A percentile compares a stretch with the other conserved stretches of the same genome.
These are phyloP conservation scores for Papilio helenus DNA, from an alignment of 1,140 invertebrate species.

Conservation along the genomic window DNA sequence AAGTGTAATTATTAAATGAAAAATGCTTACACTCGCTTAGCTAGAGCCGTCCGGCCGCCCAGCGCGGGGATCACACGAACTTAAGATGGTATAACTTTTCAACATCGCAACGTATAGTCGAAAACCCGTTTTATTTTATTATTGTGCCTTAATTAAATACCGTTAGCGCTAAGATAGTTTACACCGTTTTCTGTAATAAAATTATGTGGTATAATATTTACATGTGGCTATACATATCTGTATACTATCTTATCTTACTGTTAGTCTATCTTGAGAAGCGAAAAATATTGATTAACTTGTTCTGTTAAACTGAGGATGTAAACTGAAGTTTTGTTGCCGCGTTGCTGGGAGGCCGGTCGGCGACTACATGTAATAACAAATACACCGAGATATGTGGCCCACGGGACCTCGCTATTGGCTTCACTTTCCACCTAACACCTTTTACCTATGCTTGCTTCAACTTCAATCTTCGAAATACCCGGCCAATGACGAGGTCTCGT, in stretches of 20 bases:
- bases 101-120: constrained; percentile 74
- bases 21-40: constrained; percentile 81
- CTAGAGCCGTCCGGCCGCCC: constrained; percentile 72
- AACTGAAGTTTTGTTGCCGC: constrained; percentile 69
- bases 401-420: constrained; percentile 43
- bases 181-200: constrained; percentile 76
- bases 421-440: not conserved
- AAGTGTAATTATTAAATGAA: constrained; percentile 79
- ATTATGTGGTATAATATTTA: constrained; percentile 75
- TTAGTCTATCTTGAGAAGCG: constrained; percentile 71
- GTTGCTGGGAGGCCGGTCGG: constrained; percentile 69
- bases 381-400: constrained; percentile 73
- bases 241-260: constrained; percentile 78
- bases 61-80: constrained; percentile 65
- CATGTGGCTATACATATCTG: constrained; percentile 77
- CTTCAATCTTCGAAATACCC: not conserved
- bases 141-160: constrained; percentile 76
- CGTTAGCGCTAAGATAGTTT: constrained; percentile 78
- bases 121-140: constrained; percentile 69
- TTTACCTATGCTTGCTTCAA: not conserved
- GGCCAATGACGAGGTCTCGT: constrained; percentile 41
- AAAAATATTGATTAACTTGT: constrained; percentile 61
- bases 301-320: constrained; percentile 75
- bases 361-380: constrained; percentile 80
- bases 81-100: constrained; percentile 73